Base-by-base conservation (phyloP, 2,113 vertebrate species). In the Sterrhoptilus dennistouni region DNA sequence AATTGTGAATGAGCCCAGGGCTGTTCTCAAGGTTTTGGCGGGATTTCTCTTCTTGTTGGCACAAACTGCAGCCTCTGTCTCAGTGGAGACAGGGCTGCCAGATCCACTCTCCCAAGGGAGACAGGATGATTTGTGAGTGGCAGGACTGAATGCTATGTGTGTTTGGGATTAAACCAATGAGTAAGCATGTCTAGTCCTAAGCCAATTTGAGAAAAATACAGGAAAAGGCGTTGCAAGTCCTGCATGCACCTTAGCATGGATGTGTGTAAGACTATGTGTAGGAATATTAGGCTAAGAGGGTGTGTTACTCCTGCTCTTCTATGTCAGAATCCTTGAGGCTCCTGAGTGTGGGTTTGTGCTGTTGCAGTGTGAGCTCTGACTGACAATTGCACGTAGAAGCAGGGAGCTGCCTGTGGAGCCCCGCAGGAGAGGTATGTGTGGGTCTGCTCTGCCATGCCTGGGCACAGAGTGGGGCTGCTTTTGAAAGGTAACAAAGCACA, bases 1-100 rank as follows among this genome's bases (percentile, higher is more conserved):
- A 96, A 97, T 93, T 93, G 88, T 96, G 95, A 95, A 90, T 97
- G 96, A 96, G 90, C 82, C 85, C 69, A 71, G 76, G 91, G 88
- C 84, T 90, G 36, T 72, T 96, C 90, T 96, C 89, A 45, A 52
- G 82, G 69, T 96, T 96, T 96, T 95, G 93, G 96, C 40, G 83
- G 87, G 80, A 93, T 92, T 96, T 52, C 80, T 88, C 44, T 96
- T 69, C 89, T 93, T 74, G 72, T 92, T 97, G 96, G 97, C 87
- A 95, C 70, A 61, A 93, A 93, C 79, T 4, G 7, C 45, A 60
- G 68, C 42, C 68, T 49, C 38, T 57, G 52, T 64, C 90, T 92
- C 35, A 3, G 36, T 0, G 0, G 81, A 79, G 66, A 53, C 33
- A 59, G 4, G 40, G 70, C 89, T 89, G 89, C 89, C 84, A 87